phyloP scores from a whole-genome alignment of 1,140 invertebrate species.

The Heterodera carotae region DNA sequence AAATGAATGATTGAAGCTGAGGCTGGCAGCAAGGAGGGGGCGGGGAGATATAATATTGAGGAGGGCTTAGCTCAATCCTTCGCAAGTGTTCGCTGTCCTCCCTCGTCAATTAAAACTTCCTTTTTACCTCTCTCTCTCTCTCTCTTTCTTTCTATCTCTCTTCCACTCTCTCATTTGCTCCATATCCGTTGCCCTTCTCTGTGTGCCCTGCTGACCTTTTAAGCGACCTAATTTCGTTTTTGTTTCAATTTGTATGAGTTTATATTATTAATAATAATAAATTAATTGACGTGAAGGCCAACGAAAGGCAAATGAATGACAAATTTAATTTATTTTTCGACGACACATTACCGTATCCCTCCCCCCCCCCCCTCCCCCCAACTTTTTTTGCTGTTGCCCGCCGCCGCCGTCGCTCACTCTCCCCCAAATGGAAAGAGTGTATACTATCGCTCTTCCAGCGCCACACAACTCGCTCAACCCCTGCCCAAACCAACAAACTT shows the following conservation, averaged over 20 bases:
- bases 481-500: background rate
- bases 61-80: too few species aligned
- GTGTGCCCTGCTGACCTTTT: too few species aligned
- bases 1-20: background rate
- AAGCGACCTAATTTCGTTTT: background rate
- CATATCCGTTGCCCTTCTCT: background rate
- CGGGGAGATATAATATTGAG: too few species aligned
- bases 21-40: background rate
- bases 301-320: background rate
- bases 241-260: background rate
- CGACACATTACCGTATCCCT: background rate
- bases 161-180: background rate
- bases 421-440: background rate
- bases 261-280: too few species aligned
- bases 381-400: too few species aligned
- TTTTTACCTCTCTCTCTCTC: background rate
- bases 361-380: too few species aligned
- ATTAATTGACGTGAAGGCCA: background rate
- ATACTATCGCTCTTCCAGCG: background rate
- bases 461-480: background rate
- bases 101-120: too few species aligned
- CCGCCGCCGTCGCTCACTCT: too few species aligned
- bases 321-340: background rate
- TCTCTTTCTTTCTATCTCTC: background rate
- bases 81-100: too few species aligned